Percentiles rank a stretch among this genome's conserved stretches.
Evolutionary conservation across 2,113 vertebrate species (phyloP).

Genomic region (Platycercus adscitus): DNA sequence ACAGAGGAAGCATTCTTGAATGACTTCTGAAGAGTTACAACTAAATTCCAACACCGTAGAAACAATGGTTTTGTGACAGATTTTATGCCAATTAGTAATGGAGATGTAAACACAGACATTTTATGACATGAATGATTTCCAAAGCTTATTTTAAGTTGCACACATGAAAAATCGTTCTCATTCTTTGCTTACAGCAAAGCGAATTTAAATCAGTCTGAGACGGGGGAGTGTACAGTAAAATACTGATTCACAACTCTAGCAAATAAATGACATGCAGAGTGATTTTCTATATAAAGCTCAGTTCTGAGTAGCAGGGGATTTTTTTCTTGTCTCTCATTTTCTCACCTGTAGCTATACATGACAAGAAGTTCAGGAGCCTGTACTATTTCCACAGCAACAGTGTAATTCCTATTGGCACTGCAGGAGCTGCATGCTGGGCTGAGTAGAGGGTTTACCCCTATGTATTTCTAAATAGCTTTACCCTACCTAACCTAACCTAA

Average conservation of each 20-base stretch:
- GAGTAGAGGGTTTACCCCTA: not conserved
- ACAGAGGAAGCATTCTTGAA: not conserved
- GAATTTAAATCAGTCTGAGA: not conserved
- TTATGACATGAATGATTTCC: not conserved
- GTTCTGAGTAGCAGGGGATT: not conserved
- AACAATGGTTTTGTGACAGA: not conserved
- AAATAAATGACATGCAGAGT: not conserved
- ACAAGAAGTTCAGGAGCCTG: not conserved
- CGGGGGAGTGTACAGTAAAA: not conserved
- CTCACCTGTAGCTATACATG: not conserved
- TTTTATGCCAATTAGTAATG: not conserved
- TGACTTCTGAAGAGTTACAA: not conserved
- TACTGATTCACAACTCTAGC: not conserved
- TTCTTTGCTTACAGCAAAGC: not conserved
- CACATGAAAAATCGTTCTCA: not conserved
- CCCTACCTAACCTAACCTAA: not conserved
- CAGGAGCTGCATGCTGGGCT: not conserved
- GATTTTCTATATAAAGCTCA: not conserved
- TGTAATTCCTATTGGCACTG: rapidly evolving
- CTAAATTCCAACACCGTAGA: not conserved
- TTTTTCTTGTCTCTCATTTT: not conserved
- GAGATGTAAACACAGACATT: not conserved
- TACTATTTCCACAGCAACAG: not conserved
- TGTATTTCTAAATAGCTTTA: not conserved
- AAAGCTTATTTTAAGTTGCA: not conserved